Base-by-base conservation (phyloP, 2,113 vertebrate genomes). In the Lampris megalopsis region DNA sequence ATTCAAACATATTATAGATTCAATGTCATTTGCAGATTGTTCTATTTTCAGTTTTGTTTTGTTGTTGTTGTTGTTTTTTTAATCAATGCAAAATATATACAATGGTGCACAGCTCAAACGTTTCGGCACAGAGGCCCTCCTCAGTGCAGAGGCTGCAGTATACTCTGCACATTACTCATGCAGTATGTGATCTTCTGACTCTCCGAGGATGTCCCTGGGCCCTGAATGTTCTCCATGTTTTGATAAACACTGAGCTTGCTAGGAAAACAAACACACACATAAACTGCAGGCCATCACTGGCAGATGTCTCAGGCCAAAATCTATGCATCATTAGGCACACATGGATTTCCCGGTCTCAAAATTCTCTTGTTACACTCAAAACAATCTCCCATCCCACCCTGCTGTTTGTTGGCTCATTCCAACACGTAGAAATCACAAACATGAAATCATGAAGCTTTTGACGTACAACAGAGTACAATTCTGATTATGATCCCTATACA, bases 401-500 rank as follows among this genome's bases (percentile, higher is more conserved):
- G 38, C 41, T 38, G 57, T 5, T 40, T 11, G 43, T 36, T 40
- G 36, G 40, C 49, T 42, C 45, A 24, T 45, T 53, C 62, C 40
- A 48, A 41, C 4, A 65, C 40, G 2, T 47, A 59, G 36, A 4
- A 36, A 5, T 57, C 6, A 9, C 50, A 64, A 41, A 56, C 10
- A 49, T 47, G n/a, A 2, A 45, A 35, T 6, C 2, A 41, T 41
- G 47, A 41, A 53, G 66, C 65, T 63, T 58, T 24, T 4, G 58
- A 64, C 73, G 52, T 59, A 3, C 62, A 37, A 71, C 57, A 35
- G 41, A 35, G 56, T 75, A 68, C 73, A 77, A 64, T 68, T 36
- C 78, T 57, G 54, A 50, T 42, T 37, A 47, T 67, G 63, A 64
- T 65, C 57, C 63, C 60, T 53, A 6, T 10, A 50, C 48, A 68